Percentiles rank a stretch among this genome's conserved stretches.
Conservation (phyloP, 2,888 invertebrate genomes). For the Drosophila atripex region DNA sequence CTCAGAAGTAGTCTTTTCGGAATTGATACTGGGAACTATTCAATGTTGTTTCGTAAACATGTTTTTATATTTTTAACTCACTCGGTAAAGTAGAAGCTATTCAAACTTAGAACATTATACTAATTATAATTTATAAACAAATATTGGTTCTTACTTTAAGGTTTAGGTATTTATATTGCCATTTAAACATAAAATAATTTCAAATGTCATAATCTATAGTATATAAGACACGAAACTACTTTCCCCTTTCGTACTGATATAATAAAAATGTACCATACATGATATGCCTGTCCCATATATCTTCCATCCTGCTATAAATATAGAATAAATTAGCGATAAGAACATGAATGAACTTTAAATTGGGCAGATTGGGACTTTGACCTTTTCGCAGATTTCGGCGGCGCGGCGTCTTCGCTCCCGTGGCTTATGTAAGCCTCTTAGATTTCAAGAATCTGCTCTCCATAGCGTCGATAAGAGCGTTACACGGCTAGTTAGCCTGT, state of each 20-base stretch:
- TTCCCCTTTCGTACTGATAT: neutral
- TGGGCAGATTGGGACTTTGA: conserved; percentile 20
- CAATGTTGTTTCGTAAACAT: neutral
- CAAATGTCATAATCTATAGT: too few species aligned
- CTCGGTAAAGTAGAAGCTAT: neutral
- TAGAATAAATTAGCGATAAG: conserved; percentile 30
- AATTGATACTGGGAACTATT: neutral
- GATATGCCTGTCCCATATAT: conserved; percentile 23
- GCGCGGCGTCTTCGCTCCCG: neutral
- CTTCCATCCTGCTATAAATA: conserved; percentile 14
- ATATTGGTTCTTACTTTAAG: neutral
- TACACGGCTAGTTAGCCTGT: conserved; percentile 18
- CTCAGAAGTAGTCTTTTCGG: neutral
- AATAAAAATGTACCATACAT: neutral
- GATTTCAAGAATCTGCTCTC: conserved; percentile 18
- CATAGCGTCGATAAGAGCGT: neutral
- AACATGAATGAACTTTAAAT: conserved; percentile 31
- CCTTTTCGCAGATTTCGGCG: conserved; percentile 15
- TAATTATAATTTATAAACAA: neutral
- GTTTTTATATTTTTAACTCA: neutral
- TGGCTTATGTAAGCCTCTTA: conserved; percentile 4
- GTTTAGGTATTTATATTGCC: neutral
- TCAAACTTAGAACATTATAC: neutral
- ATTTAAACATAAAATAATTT: too few species aligned
- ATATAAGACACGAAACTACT: neutral